Evolutionary conservation across 2,888 invertebrate genomes (phyloP), one percentile per base, ranked within the genome.

Genomic region (Heliconius erato): DNA sequence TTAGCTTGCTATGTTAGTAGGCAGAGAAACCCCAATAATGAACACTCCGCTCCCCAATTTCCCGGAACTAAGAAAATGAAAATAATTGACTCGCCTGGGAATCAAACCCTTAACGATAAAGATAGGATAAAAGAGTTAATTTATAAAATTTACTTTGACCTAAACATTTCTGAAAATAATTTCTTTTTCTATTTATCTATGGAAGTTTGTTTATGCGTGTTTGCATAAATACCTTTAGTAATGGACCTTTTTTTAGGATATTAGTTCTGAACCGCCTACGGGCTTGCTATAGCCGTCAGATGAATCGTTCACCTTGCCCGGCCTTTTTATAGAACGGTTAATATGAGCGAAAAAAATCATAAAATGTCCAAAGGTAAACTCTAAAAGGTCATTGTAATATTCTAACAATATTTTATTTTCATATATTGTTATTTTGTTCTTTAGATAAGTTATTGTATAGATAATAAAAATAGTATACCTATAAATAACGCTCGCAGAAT

Each of bases 241-340:
- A 72, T 72, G 71, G 44, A 44, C 71, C 71, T 72, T 72, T 72
- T 72, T 26, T 44, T 49, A 49, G 44, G 72, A 49, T 49, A 26
- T 72, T 19, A 28, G 23, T n/a, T 44, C 44, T 16, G 26, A 3
- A 49, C 23, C 32, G 32, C 59, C 74, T 49, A 74, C 54, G 54
- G 32, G 16, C n/a, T 74, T n/a, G 54, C 32, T 74, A 54, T 74
- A 4, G 35, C 74, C 59, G 59, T 74, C 49, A 74, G 74, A 59
- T n/a, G 74, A 59, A 74, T 59, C 54, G 74, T 59, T 74, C 59
- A 74, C 59, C 35, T 74, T 59, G 59, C 59, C 59, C 14, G 59
- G 32, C 54, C 59, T 35, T 74, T 35, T n/a, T 74, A 59, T 74
- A 74, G 72, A 26, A 71, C 40, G 71, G 40, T 71, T 71, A 26